phyloP scores from a whole-genome alignment of 2,888 invertebrate genomes.

The Phengaris arion region DNA sequence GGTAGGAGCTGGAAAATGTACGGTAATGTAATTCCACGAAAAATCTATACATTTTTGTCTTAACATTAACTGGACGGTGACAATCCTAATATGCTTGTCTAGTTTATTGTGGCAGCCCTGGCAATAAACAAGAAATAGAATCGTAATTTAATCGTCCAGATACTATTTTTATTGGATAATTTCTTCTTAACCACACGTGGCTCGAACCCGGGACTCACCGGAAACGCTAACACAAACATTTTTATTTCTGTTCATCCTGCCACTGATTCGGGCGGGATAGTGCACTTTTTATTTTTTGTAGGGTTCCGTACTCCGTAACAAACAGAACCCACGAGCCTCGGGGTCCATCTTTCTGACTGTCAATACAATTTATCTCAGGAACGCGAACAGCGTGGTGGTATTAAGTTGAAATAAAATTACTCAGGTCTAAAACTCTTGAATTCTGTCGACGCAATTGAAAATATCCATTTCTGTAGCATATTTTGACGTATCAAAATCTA shows the following conservation, averaged over 20 bases:
- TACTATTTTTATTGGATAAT: constrained; percentile 74
- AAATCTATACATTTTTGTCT: too few species aligned
- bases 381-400: too few species aligned
- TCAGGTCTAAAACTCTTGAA: too few species aligned
- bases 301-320: not conserved
- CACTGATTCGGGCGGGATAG: constrained; percentile 27
- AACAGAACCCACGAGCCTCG: not conserved
- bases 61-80: not conserved
- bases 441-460: too few species aligned
- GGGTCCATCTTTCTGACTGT: too few species aligned
- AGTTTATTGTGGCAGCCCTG: not conserved
- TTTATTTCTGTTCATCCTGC: constrained; percentile 76
- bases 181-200: constrained; percentile 72
- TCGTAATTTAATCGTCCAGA: constrained; percentile 60
- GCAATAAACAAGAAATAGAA: constrained; percentile 30
- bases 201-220: constrained; percentile 67
- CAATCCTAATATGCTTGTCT: not conserved
- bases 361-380: too few species aligned
- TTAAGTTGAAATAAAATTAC: too few species aligned
- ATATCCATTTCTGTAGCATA: too few species aligned
- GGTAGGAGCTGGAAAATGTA: too few species aligned
- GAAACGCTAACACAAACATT: constrained; percentile 77
- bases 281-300: constrained; percentile 28
- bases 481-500: too few species aligned
- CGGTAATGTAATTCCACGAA: too few species aligned